Evolutionary conservation across 1,140 invertebrate genomes (phyloP).

Genomic region (Teleopsis dalmanni): DNA sequence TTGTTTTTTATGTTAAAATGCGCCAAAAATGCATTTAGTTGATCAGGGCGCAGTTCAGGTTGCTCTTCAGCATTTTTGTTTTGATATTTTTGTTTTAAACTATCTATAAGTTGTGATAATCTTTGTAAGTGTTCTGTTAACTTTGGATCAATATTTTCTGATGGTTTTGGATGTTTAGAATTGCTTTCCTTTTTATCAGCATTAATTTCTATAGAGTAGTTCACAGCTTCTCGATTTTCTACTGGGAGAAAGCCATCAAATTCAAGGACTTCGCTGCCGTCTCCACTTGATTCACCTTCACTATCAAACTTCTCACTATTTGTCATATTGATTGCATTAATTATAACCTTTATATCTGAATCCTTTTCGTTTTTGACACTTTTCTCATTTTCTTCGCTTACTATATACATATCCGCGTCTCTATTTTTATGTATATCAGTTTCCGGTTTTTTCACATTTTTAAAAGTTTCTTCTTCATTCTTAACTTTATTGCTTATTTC

Average conservation of each 20-base stretch:
- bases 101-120: slow-evolving; percentile 39
- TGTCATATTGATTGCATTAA: too few relatives aligned
- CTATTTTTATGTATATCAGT: too few relatives aligned
- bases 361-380: too few relatives aligned
- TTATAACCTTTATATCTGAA: too few relatives aligned
- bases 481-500: slow-evolving; percentile 4
- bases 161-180: neutral
- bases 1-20: slow-evolving; percentile 40
- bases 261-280: slow-evolving; percentile 28
- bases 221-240: slow-evolving; percentile 24
- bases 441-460: neutral
- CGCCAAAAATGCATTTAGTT: slow-evolving; percentile 39
- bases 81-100: slow-evolving; percentile 37
- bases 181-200: neutral
- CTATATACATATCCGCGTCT: too few relatives aligned
- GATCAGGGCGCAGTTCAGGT: slow-evolving; percentile 36
- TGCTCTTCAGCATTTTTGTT: slow-evolving; percentile 16
- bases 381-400: too few relatives aligned
- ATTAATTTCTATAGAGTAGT: neutral
- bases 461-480: neutral
- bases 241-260: slow-evolving; percentile 17
- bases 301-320: slow-evolving; percentile 25
- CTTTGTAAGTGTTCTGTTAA: slow-evolving; percentile 38
- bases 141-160: slow-evolving; percentile 26
- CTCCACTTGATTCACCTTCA: slow-evolving; percentile 30